A percentile compares a stretch with the other conserved stretches of the same genome.
Conservation (phyloP, 2,888 invertebrate genomes). For the Arrhopalites spinosus region DNA sequence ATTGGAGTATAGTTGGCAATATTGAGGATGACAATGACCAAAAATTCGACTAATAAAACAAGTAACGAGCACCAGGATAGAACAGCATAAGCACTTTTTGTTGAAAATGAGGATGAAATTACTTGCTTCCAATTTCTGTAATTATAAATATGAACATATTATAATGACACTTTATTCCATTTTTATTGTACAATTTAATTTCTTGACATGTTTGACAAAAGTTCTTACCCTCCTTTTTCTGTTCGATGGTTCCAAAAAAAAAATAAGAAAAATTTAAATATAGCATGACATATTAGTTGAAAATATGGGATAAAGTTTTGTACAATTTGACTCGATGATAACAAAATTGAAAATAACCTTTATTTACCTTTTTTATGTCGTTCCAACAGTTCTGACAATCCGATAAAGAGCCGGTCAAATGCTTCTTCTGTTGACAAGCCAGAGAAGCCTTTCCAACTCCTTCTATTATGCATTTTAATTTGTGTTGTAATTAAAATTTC, state of each 20-base stretch:
- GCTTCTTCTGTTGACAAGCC: conserved; percentile 55
- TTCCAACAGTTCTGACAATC: conserved; percentile 45
- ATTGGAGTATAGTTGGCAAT: conserved; percentile 56
- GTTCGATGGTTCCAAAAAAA: conserved; percentile 39
- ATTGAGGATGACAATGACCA: conserved; percentile 59
- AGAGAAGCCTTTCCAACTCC: conserved; percentile 31
- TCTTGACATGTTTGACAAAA: background rate
- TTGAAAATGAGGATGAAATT: conserved; percentile 51
- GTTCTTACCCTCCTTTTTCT: conserved; percentile 46
- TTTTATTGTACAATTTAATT: background rate
- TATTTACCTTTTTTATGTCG: too few species aligned
- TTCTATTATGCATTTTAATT: conserved; percentile 23
- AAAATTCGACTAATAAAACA: conserved; percentile 61
- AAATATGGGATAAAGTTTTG: too few species aligned
- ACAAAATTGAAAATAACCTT: too few species aligned
- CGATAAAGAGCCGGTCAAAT: conserved; percentile 51
- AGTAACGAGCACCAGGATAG: conserved; percentile 71
- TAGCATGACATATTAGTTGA: too few species aligned
- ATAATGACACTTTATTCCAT: background rate
- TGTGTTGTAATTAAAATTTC: too few species aligned
- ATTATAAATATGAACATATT: conserved; percentile 8
- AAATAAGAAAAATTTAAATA: too few species aligned
- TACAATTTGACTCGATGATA: too few species aligned
- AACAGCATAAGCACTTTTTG: conserved; percentile 66
- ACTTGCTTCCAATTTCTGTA: conserved; percentile 52